Conservation (phyloP, 1,140 invertebrate species). For the Amyelois transitella region DNA sequence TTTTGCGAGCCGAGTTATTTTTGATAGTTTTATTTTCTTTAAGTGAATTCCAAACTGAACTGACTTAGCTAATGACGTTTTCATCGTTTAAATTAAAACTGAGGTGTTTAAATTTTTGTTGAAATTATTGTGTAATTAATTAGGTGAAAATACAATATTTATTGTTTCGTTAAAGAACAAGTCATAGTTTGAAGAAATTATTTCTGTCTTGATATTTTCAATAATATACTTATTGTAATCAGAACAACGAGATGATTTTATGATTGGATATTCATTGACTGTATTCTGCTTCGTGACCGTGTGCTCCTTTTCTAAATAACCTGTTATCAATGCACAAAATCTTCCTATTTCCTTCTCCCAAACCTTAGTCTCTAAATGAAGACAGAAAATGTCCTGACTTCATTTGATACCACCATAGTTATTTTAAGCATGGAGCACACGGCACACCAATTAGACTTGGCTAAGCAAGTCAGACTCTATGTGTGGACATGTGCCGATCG, state of each 20-base stretch:
- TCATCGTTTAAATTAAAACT: conserved; percentile 58
- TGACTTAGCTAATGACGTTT: conserved; percentile 66
- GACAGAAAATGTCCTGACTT: too few species aligned
- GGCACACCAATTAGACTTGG: conserved; percentile 20
- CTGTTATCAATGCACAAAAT: conserved; percentile 3
- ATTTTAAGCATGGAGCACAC: conserved; percentile 18
- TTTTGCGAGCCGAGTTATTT: conserved; percentile 70
- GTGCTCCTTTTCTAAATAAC: conserved; percentile 34
- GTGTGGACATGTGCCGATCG: conserved; percentile 49
- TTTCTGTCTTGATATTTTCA: conserved; percentile 74
- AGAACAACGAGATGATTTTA: conserved; percentile 41
- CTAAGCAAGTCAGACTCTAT: conserved; percentile 19
- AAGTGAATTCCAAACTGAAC: conserved; percentile 65
- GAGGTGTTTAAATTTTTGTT: conserved; percentile 72
- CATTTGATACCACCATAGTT: too few species aligned
- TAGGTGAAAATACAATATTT: conserved; percentile 72
- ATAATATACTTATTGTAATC: conserved; percentile 42
- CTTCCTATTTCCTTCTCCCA: neutral
- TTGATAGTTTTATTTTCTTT: conserved; percentile 74
- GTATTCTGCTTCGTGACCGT: conserved; percentile 29
- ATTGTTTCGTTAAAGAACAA: conserved; percentile 64
- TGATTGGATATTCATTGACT: conserved; percentile 34
- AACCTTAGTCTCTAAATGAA: too few species aligned
- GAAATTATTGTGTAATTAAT: conserved; percentile 73
- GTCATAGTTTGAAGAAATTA: conserved; percentile 70